These are phyloP conservation scores for Pachycephala philippinensis DNA, from an alignment of 2,113 vertebrate genomes.

Conservation along the genomic window DNA sequence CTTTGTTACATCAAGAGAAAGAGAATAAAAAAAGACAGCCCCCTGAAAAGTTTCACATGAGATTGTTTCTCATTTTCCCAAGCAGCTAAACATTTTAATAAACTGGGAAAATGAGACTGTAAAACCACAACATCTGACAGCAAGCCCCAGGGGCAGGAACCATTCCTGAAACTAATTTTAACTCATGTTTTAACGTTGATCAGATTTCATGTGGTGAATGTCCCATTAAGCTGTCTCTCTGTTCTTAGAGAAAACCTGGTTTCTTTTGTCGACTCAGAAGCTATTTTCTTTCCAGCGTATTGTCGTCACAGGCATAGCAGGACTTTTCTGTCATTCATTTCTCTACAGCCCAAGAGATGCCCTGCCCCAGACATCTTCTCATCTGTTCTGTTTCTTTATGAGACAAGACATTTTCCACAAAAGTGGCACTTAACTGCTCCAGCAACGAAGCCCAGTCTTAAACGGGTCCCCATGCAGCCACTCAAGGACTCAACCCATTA, in stretches of 20 bases:
- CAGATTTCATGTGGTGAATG: slow-evolving; percentile 47
- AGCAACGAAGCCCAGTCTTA: not conserved
- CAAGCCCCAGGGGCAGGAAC: slow-evolving; percentile 25
- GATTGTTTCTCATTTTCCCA: slow-evolving; percentile 22
- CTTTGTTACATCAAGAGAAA: slow-evolving; percentile 6
- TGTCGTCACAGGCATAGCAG: slow-evolving; percentile 6
- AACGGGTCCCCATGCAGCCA: not conserved
- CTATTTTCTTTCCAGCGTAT: not conserved
- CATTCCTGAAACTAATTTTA: slow-evolving; percentile 59
- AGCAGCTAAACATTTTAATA: slow-evolving; percentile 51
- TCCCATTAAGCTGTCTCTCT: slow-evolving; percentile 50
- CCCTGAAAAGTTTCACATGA: slow-evolving; percentile 8
- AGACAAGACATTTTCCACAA: not conserved
- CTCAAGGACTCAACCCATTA: not conserved
- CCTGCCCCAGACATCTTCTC: slow-evolving; percentile 17
- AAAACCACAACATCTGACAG: slow-evolving; percentile 50
- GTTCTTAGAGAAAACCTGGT: slow-evolving; percentile 36
- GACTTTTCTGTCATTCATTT: not conserved
- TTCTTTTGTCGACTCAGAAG: slow-evolving; percentile 24
- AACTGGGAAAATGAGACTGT: slow-evolving; percentile 41
- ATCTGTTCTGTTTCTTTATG: not conserved
- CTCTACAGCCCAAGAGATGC: not conserved
- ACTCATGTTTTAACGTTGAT: slow-evolving; percentile 38
- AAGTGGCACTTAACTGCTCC: not conserved
- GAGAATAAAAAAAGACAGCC: not conserved